phyloP scores from a whole-genome alignment of 2,888 invertebrate species.

The Dinocampus coccinellae region DNA sequence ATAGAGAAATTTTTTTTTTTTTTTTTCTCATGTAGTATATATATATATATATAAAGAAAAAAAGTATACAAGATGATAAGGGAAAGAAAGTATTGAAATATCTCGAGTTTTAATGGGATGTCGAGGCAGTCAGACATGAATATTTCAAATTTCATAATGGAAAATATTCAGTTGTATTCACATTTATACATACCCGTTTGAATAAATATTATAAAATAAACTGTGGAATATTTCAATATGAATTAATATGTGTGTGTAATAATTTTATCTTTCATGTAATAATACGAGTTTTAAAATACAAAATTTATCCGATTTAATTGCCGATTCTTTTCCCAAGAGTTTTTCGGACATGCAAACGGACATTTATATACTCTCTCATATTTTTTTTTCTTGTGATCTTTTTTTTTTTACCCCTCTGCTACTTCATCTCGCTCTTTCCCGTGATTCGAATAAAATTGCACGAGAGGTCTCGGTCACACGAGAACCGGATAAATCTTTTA shows the following conservation, averaged over 20 bases:
- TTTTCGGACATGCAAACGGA: too few species aligned
- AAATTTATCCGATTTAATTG: neutral
- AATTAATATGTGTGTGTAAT: neutral
- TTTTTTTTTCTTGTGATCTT: too few species aligned
- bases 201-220: neutral
- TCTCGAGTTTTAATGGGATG: neutral
- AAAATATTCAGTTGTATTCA: neutral
- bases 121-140: neutral
- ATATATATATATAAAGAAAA: neutral
- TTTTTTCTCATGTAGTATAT: too few species aligned
- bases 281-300: neutral
- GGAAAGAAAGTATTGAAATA: neutral
- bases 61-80: neutral
- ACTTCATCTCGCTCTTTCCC: too few species aligned
- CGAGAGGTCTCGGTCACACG: neutral
- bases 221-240: neutral
- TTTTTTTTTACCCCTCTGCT: too few species aligned
- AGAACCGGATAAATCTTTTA: conserved; percentile 1
- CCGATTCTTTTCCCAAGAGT: neutral
- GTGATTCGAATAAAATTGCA: neutral
- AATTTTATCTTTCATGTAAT: too few species aligned
- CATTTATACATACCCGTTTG: neutral
- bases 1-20: too few species aligned
- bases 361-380: too few species aligned
- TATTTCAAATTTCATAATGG: neutral